Evolutionary conservation across 2,888 invertebrate species (phyloP).

Genomic region (Anoplius nigerrimus): DNA sequence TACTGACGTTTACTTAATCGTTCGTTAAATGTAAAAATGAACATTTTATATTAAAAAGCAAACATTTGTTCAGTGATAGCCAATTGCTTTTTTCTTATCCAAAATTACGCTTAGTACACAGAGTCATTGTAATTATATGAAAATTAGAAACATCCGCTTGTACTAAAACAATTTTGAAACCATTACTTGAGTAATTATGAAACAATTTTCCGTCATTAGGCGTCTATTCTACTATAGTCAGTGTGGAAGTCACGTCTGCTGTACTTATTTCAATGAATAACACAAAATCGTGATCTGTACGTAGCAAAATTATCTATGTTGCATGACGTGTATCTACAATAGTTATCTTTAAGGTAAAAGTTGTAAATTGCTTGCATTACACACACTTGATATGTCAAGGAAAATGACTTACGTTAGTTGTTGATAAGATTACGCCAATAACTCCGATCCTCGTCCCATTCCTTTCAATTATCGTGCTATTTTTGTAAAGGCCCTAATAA

Average conservation of each 20-base stretch:
- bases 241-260: too few species aligned
- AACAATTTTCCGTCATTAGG: not conserved
- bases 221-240: not conserved
- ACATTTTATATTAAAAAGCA: not conserved
- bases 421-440: constrained; percentile 85
- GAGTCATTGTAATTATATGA: not conserved
- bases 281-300: constrained; percentile 8
- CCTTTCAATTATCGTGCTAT: constrained; percentile 81
- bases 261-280: too few species aligned
- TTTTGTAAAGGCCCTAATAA: constrained; percentile 78
- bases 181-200: not conserved
- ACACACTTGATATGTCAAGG: too few species aligned
- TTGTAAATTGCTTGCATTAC: too few species aligned
- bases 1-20: not conserved
- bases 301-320: too few species aligned
- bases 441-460: constrained; percentile 84
- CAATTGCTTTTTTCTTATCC: too few species aligned
- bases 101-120: too few species aligned
- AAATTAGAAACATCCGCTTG: too few species aligned
- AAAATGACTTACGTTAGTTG: constrained; percentile 79
- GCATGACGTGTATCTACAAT: too few species aligned
- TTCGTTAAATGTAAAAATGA: not conserved
- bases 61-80: not conserved
- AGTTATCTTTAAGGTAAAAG: not conserved
- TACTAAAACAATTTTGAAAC: not conserved